Evolutionary conservation across 1,140 invertebrate species (phyloP).

Genomic region (Paralvinella palmiformis): DNA sequence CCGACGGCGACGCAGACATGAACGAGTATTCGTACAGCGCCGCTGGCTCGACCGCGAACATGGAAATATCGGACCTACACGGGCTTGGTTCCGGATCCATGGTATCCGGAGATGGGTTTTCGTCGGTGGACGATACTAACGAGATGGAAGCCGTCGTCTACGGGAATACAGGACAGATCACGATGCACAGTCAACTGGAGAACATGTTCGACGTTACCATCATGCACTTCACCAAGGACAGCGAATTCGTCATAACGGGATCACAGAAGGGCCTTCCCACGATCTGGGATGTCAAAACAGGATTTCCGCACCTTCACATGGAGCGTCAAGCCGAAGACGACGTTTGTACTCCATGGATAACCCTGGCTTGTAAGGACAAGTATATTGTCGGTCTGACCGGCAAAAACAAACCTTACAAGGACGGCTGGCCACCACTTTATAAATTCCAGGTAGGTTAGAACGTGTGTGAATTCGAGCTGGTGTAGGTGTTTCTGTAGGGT

Average conservation of each 20-base stretch:
- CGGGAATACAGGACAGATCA: not conserved
- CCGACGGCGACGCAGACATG: too few relatives aligned
- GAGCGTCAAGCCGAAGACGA: not conserved
- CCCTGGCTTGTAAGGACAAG: not conserved
- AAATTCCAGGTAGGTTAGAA: constrained; percentile 1
- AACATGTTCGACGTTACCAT: not conserved
- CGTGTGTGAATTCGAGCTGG: too few relatives aligned
- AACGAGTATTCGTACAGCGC: too few relatives aligned
- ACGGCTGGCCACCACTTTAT: not conserved
- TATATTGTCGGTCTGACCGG: not conserved
- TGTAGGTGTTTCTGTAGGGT: too few relatives aligned
- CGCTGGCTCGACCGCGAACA: too few relatives aligned
- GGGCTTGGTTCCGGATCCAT: too few relatives aligned
- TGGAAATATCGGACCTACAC: too few relatives aligned
- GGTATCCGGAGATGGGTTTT: not conserved
- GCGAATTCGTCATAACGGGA: not conserved
- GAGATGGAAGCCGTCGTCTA: not conserved
- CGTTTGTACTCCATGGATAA: not conserved
- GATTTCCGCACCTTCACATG: not conserved
- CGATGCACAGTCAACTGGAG: not conserved
- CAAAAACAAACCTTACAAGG: not conserved
- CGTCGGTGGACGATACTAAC: not conserved
- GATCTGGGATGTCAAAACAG: not conserved
- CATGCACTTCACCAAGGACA: not conserved
- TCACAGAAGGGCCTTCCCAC: not conserved